Conservation (phyloP, 2,888 invertebrate species). For the Agrilus cyanescens region DNA sequence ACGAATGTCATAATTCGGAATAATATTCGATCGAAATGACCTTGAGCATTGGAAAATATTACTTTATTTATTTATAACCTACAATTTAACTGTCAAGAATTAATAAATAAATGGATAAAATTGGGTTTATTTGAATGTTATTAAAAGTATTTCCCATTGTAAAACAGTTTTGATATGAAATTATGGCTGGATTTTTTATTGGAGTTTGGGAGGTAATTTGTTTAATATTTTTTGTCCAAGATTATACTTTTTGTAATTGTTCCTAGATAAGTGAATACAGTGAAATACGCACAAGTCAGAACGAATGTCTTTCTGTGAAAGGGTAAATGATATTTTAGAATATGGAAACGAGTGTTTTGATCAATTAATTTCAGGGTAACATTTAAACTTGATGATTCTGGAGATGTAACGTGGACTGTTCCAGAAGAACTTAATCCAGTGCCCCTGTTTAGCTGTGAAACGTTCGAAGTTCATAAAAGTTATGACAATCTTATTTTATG, state of each 20-base stretch:
- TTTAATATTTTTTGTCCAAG: constrained; percentile 5
- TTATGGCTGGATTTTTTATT: constrained; percentile 37
- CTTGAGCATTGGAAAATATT: no score
- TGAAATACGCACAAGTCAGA: constrained; percentile 32
- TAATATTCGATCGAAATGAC: no score
- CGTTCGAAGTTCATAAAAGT: constrained; percentile 45
- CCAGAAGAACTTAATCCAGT: constrained; percentile 40
- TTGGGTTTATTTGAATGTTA: no score
- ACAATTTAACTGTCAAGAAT: no score
- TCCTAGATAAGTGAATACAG: constrained; percentile 39
- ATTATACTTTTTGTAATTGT: constrained; percentile 4
- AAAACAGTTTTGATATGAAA: constrained; percentile 4
- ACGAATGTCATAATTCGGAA: no score
- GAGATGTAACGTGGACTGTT: constrained; percentile 52
- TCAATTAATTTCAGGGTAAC: constrained; percentile 26
- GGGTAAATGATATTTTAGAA: constrained; percentile 30
- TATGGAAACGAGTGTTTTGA: not conserved
- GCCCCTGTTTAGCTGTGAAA: constrained; percentile 55
- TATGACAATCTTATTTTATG: constrained; percentile 36
- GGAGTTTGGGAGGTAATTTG: constrained; percentile 44
- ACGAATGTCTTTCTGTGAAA: constrained; percentile 38
- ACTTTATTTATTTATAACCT: no score
- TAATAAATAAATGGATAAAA: no score
- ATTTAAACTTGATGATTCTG: constrained; percentile 46
- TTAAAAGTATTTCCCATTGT: no score